Evolutionary conservation across 2,113 vertebrate species (phyloP), one percentile per base, ranked within the genome.

Genomic region (Aldabrachelys gigantea): DNA sequence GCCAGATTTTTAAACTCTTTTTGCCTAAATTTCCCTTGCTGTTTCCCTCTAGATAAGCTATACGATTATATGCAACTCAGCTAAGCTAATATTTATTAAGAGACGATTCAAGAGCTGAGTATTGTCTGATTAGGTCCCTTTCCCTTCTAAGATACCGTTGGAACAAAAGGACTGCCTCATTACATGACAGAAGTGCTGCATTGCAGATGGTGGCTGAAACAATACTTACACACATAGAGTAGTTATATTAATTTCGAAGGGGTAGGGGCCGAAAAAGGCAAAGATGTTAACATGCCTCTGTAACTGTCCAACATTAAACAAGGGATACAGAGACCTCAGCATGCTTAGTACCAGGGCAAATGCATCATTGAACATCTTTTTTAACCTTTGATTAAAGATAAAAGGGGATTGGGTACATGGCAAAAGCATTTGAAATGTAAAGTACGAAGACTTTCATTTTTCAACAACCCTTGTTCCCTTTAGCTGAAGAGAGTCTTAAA

Each of bases 121-220:
- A 82, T 7, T 95, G 89, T 84, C 62, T 82, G 79, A 47, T 93
- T 93, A 87, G 59, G 93, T 92, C 89, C 16, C 29, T 78, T 80
- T 91, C 88, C 87, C 86, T 89, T 69, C 69, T 38, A 38, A 47
- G 1, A 44, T 1, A 38, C 59, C 88, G 89, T 0, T 9, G 89
- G 78, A 85, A 85, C 86, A 91, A 94, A 91, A 69, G 11, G 57
- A 93, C 80, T 0, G 5, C 38, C 49, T 92, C 82, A 65, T 52
- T 76, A 56, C 79, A 57, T 2, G 38, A 52, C 8, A 38, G 87
- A 93, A 94, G 88, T 13, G 13, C 57, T 80, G 84, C 65, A 54
- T 78, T 79, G 80, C 69, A 57, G 80, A 88, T 17, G 5, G 76
- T 1, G 53, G 84, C 80, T 91, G 88, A 82, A 69, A 88, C 87